A percentile compares a stretch with the other conserved stretches of the same genome.
Evolutionary conservation across 2,888 invertebrate genomes (phyloP).

Genomic region (Andrena hattorfiana): DNA sequence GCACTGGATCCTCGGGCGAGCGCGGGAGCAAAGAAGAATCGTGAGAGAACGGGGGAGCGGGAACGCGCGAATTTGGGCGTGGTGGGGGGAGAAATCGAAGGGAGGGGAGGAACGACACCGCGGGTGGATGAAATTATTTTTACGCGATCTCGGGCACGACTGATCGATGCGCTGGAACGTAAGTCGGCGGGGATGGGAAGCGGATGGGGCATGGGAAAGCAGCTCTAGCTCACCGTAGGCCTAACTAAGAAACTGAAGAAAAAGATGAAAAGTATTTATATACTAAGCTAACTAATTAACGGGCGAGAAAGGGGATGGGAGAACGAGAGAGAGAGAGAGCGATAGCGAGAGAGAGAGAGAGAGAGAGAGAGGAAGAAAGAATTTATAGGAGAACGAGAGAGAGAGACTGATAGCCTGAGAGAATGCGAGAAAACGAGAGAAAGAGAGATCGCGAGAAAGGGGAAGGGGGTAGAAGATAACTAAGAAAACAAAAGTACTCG

Average conservation of each 20-base stretch:
- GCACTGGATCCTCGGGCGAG: slow-evolving; percentile 35
- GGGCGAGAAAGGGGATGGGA: slow-evolving; percentile 71
- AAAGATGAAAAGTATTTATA: slow-evolving; percentile 78
- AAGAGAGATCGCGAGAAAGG: slow-evolving; percentile 9
- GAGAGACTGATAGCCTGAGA: slow-evolving; percentile 48
- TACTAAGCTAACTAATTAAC: slow-evolving; percentile 81
- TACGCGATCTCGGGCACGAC: slow-evolving; percentile 48
- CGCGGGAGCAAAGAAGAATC: slow-evolving; percentile 7
- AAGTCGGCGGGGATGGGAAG: slow-evolving; percentile 5
- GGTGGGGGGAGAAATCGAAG: background rate
- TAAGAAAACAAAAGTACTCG: slow-evolving; percentile 64
- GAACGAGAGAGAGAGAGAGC: slow-evolving; percentile 51
- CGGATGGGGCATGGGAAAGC: slow-evolving; percentile 48
- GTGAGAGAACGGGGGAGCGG: background rate
- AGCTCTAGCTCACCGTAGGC: slow-evolving; percentile 84
- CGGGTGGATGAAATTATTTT: slow-evolving; percentile 53
- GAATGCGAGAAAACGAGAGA: slow-evolving; percentile 34
- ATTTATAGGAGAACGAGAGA: slow-evolving; percentile 46
- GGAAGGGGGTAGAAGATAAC: slow-evolving; percentile 37
- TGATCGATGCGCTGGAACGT: slow-evolving; percentile 22
- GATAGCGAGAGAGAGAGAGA: slow-evolving; percentile 48
- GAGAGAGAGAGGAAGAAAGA: slow-evolving; percentile 45
- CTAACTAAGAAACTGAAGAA: slow-evolving; percentile 76
- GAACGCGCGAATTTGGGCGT: background rate
- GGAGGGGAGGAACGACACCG: background rate